phyloP scores from a whole-genome alignment of 2,888 invertebrate genomes.

The Erebia palarica region DNA sequence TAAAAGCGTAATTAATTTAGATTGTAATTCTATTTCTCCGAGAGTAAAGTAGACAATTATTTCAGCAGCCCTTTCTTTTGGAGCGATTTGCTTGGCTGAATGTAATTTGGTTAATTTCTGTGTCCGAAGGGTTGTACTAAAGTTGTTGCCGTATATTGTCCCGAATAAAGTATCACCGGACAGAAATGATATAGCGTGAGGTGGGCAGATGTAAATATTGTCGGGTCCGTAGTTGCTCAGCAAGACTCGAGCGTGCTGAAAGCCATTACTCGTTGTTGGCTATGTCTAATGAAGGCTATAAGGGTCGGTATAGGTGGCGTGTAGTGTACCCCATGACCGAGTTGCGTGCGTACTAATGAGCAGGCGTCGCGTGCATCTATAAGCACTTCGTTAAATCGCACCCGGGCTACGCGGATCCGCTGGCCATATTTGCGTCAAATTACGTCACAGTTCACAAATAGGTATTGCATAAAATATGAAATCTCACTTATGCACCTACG shows the following conservation, averaged over 20 bases:
- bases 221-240: conserved; percentile 26
- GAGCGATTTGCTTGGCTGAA: conserved; percentile 76
- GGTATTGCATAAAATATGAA: conserved; percentile 4
- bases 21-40: conserved; percentile 82
- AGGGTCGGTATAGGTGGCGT: conserved; percentile 50
- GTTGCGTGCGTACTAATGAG: conserved; percentile 77
- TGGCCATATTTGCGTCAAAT: conserved; percentile 50
- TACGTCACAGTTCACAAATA: conserved; percentile 17
- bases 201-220: conserved; percentile 27
- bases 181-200: conserved; percentile 34
- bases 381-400: conserved; percentile 68
- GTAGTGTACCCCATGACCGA: conserved; percentile 44
- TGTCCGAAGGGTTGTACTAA: conserved; percentile 61
- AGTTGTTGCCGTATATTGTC: conserved; percentile 39
- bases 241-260: conserved; percentile 52
- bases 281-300: conserved; percentile 64
- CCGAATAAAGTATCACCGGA: conserved; percentile 38
- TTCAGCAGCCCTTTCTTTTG: conserved; percentile 81
- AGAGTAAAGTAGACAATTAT: conserved; percentile 82
- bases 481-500: neutral
- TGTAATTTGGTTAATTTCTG: conserved; percentile 79
- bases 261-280: conserved; percentile 59
- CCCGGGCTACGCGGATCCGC: conserved; percentile 57
- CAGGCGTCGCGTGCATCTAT: conserved; percentile 72
- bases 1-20: conserved; percentile 83